These are phyloP conservation scores for Argynnis bischoffii DNA, from an alignment of 2,888 invertebrate species.

Conservation along the genomic window DNA sequence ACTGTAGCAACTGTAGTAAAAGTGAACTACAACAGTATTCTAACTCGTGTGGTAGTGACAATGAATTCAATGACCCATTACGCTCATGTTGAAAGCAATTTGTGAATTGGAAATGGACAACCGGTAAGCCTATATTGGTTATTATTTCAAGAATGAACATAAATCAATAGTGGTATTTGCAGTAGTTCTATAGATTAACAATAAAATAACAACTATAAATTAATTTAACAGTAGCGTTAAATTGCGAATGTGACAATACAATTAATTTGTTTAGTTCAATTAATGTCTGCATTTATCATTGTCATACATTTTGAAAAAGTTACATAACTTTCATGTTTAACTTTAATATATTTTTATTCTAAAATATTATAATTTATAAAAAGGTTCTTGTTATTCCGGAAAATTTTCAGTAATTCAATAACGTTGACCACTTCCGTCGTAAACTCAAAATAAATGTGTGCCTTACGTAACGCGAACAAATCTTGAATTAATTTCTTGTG, in stretches of 20 bases:
- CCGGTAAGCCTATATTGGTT: neutral
- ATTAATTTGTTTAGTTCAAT: no score
- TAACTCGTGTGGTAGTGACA: constrained; percentile 27
- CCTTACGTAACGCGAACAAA: neutral
- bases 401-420: neutral
- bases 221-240: no score
- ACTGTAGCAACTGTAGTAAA: neutral
- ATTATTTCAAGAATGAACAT: constrained; percentile 3
- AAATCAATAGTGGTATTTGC: neutral
- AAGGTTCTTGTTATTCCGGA: neutral
- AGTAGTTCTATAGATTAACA: no score
- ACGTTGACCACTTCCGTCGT: no score
- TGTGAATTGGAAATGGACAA: constrained; percentile 51
- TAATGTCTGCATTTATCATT: no score
- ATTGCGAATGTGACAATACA: no score
- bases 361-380: constrained; percentile 1
- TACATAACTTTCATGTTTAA: neutral
- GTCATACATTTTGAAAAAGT: neutral
- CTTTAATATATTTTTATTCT: neutral
- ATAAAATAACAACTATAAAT: no score
- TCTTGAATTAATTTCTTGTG: constrained; percentile 6
- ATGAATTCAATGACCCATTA: constrained; percentile 59
- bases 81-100: constrained; percentile 54
- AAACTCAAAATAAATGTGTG: neutral
- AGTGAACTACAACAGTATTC: neutral